Evolutionary conservation across 2,888 invertebrate genomes (phyloP).

Genomic region (Hirtodrosophila trivittata): DNA sequence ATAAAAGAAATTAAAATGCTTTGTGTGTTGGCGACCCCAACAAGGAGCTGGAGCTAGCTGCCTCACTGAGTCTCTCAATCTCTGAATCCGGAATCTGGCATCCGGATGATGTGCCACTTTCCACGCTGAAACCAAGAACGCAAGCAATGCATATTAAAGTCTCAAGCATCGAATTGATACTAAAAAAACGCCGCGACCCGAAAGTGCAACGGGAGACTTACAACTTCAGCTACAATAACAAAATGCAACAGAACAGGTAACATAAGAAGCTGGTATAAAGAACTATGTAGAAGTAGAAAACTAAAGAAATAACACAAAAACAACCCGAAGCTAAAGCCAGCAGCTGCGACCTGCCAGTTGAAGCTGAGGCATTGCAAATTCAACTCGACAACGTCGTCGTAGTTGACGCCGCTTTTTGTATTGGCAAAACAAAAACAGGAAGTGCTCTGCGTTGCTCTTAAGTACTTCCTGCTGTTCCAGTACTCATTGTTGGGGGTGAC

Average conservation of each 20-base stretch:
- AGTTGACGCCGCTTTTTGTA: constrained; percentile 70
- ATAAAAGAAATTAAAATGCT: constrained; percentile 75
- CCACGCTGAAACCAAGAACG: constrained; percentile 46
- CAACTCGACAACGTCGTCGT: constrained; percentile 61
- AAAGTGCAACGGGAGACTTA: constrained; percentile 23
- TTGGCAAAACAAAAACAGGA: constrained; percentile 82
- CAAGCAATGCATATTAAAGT: constrained; percentile 68
- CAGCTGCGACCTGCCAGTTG: constrained; percentile 27
- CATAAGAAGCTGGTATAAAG: constrained; percentile 57
- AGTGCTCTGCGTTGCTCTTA: constrained; percentile 78
- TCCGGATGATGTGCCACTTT: constrained; percentile 56
- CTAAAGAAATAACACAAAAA: constrained; percentile 42
- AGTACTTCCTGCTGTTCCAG: constrained; percentile 77
- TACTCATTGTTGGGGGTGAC: constrained; percentile 49
- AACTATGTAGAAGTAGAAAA: constrained; percentile 27
- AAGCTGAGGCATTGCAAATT: constrained; percentile 65
- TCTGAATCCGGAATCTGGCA: constrained; percentile 21
- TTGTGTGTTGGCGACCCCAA: constrained; percentile 64
- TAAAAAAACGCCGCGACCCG: constrained; percentile 14
- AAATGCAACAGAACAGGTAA: constrained; percentile 50
- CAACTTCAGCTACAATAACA: constrained; percentile 32
- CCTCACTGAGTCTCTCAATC: constrained; percentile 28
- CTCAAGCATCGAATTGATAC: constrained; percentile 39
- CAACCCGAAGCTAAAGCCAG: constrained; percentile 48
- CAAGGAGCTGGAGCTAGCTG: constrained; percentile 36